These are phyloP conservation scores for Ochropleura leucogaster DNA, from an alignment of 2,888 invertebrate genomes.

Conservation along the genomic window DNA sequence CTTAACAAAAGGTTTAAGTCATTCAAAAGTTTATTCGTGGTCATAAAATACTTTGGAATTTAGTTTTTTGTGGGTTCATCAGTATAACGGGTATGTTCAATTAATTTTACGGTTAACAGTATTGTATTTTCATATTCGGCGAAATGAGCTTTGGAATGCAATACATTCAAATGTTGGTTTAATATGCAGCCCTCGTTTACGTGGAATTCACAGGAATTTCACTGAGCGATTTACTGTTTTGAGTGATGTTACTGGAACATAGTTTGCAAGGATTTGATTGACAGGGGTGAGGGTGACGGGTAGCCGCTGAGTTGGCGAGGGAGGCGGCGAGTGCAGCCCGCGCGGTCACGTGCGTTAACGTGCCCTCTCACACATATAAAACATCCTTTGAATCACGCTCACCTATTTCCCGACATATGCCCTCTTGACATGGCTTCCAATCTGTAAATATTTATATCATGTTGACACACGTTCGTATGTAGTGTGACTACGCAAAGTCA, in stretches of 20 bases:
- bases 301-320: slow-evolving; percentile 44
- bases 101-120: slow-evolving; percentile 17
- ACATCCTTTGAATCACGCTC: slow-evolving; percentile 74
- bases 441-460: slow-evolving; percentile 66
- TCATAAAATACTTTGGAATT: slow-evolving; percentile 20
- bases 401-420: slow-evolving; percentile 76
- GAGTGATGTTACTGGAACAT: slow-evolving; percentile 76
- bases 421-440: slow-evolving; percentile 69
- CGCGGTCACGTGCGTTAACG: slow-evolving; percentile 67
- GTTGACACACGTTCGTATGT: slow-evolving; percentile 57
- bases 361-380: slow-evolving; percentile 61
- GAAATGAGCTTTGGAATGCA: slow-evolving; percentile 39
- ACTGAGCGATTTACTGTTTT: slow-evolving; percentile 62
- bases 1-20: slow-evolving; percentile 41
- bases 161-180: slow-evolving; percentile 43
- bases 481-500: slow-evolving; percentile 58
- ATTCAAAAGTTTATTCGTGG: slow-evolving; percentile 29
- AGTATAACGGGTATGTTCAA: slow-evolving; percentile 1
- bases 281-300: slow-evolving; percentile 75
- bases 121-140: slow-evolving; percentile 9
- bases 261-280: slow-evolving; percentile 78
- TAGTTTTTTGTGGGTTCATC: slow-evolving; percentile 8
- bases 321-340: slow-evolving; percentile 44
- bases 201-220: slow-evolving; percentile 55
- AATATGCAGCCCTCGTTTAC: slow-evolving; percentile 47